Conservation (phyloP, 64 coral and sea anemone genomes). For the Montipora capricornis region DNA sequence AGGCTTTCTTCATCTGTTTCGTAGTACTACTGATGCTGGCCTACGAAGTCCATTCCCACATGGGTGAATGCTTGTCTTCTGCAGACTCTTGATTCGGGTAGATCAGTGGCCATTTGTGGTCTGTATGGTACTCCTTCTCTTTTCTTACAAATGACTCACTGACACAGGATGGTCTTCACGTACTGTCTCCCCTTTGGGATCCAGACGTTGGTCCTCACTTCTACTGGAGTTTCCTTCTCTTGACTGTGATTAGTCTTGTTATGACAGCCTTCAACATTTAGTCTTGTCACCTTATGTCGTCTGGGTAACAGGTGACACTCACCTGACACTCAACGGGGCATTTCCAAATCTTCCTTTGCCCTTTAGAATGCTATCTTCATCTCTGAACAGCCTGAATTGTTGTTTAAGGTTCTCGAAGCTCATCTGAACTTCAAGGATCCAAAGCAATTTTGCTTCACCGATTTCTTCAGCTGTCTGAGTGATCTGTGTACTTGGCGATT, state of each 20-base stretch:
- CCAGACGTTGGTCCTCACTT: conserved; percentile 64
- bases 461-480: conserved; percentile 52
- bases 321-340: neutral
- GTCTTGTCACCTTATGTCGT: conserved; percentile 59
- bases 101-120: conserved; percentile 15
- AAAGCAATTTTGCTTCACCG: conserved; percentile 12
- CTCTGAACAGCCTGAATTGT: conserved; percentile 69
- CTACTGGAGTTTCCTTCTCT: conserved; percentile 55
- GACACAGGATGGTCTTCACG: conserved; percentile 45
- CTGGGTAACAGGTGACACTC: conserved; percentile 61
- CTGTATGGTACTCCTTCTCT: conserved; percentile 32
- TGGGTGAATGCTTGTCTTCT: conserved; percentile 48
- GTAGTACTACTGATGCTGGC: conserved; percentile 32
- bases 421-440: conserved; percentile 72
- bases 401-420: conserved; percentile 47
- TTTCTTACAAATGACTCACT: conserved; percentile 71
- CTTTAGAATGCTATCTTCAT: conserved; percentile 47
- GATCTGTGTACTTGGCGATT: neutral
- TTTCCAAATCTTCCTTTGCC: conserved; percentile 66
- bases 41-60: conserved; percentile 71
- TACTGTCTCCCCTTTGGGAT: conserved; percentile 55
- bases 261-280: conserved; percentile 50
- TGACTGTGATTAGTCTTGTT: conserved; percentile 31
- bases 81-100: conserved; percentile 64
- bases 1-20: conserved; percentile 43